Evolutionary conservation across 2,888 invertebrate species (phyloP).

Genomic region (Allolobophora icterica): DNA sequence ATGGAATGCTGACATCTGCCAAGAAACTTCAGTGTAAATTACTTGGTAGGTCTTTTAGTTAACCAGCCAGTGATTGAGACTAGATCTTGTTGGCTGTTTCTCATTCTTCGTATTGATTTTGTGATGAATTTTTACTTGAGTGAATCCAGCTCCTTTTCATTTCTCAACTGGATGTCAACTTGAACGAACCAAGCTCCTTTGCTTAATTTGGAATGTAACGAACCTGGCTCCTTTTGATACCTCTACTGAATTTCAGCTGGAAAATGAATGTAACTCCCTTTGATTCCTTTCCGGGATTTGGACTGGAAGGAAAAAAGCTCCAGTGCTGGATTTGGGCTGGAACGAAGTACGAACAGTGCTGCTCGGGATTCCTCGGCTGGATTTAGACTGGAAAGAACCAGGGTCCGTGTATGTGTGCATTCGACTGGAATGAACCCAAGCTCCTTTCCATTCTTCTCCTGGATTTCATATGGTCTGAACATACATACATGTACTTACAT

Average conservation of each 20-base stretch:
- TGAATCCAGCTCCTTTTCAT: neutral
- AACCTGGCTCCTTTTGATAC: neutral
- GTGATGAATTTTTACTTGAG: no score
- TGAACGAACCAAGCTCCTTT: neutral
- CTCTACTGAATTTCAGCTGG: neutral
- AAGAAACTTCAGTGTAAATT: constrained; percentile 41
- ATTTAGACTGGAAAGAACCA: no score
- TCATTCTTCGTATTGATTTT: no score
- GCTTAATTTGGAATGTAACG: neutral
- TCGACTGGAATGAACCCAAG: no score
- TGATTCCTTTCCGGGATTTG: neutral
- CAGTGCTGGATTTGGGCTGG: no score
- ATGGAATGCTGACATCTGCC: constrained; percentile 42
- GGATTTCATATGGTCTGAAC: no score
- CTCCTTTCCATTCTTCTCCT: no score
- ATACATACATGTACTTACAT: no score
- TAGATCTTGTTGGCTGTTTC: neutral
- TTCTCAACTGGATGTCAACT: neutral
- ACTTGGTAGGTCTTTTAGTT: neutral
- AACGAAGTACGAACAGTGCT: no score
- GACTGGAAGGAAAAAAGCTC: neutral
- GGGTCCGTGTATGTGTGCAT: no score
- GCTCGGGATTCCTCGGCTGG: no score
- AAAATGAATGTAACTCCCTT: neutral
- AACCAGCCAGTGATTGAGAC: neutral